Base-by-base conservation (phyloP, 2,888 invertebrate species). In the Tetramorium bicarinatum region DNA sequence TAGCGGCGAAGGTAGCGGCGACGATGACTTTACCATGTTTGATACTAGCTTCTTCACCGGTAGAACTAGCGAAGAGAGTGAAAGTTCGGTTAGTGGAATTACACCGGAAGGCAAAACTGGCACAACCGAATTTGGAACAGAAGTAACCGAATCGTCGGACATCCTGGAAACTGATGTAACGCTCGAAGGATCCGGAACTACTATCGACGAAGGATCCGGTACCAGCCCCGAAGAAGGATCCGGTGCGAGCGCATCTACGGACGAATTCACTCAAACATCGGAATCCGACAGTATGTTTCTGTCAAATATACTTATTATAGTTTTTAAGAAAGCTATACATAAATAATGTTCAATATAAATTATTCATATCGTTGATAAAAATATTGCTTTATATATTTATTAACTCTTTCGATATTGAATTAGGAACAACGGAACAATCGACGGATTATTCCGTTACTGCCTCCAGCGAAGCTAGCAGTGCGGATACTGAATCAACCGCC, bases 31-130 rank as follows among this genome's bases (percentile, higher is more conserved):
- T 34, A 89, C 89, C 11, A 81, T 89, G 21, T 85, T 92, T 52
- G 85, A 84, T 54, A 83, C 88, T 3, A 61, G 86, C 29, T 86
- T 87, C 44, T 85, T 89, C 13, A n/a, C 41, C 13, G 25, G 41
- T 1, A 75, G 87, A 49, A 84, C 82, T 7, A 74, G 88, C 49
- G 94, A 94, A 83, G 94, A 94, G 38, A 94, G 94, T 75, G 94
- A 93, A 34, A 85, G 91, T 8, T 82, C 90, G 8, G 69, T 86
- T 13, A 91, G 89, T 15, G 91, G 87, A 13, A 75, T 49, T 62
- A 89, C 91, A 15, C 87, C 87, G 41, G 87, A 76, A 59, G 67
- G 54, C 29, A 91, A 91, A 61, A 89, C 34, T 8, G 76, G 79
- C 18, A 87, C 90, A 1, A 87, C 83, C 2, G 77, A 62, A 15